These are phyloP conservation scores for Anabacerthia variegaticeps DNA, from an alignment of 2,797 vertebrate species.

Conservation along the genomic window DNA sequence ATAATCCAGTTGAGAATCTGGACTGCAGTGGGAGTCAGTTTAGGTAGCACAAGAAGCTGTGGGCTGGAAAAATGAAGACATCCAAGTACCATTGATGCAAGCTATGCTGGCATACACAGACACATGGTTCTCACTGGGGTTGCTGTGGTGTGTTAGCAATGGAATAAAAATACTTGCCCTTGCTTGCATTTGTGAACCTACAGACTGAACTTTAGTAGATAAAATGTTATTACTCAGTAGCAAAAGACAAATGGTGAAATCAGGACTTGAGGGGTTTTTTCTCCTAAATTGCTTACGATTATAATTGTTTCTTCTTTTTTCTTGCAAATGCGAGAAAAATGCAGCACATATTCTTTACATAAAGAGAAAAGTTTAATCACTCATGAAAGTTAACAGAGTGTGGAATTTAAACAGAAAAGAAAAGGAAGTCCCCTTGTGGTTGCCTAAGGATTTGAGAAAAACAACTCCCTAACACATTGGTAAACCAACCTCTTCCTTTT, in stretches of 20 bases:
- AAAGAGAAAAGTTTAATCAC: neutral
- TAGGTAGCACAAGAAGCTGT: neutral
- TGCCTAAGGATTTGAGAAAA: neutral
- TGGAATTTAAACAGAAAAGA: neutral
- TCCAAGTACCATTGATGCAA: rapidly evolving
- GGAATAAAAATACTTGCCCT: neutral
- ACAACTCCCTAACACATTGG: neutral
- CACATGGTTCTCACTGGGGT: rapidly evolving
- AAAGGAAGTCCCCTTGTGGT: neutral
- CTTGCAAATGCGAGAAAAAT: neutral
- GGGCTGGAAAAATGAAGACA: neutral
- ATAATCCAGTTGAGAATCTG: neutral
- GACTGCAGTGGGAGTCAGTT: neutral
- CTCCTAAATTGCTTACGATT: neutral
- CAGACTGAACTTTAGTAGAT: neutral
- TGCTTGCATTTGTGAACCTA: neutral
- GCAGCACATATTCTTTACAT: neutral
- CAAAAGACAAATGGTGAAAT: neutral
- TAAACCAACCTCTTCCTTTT: neutral
- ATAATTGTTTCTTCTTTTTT: neutral
- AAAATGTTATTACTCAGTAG: neutral
- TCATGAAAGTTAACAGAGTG: neutral
- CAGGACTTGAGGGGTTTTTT: neutral
- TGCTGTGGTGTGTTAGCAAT: neutral
- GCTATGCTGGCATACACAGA: rapidly evolving